Evolutionary conservation across 1,140 invertebrate species (phyloP).

Genomic region (Drosophila novamexicana): DNA sequence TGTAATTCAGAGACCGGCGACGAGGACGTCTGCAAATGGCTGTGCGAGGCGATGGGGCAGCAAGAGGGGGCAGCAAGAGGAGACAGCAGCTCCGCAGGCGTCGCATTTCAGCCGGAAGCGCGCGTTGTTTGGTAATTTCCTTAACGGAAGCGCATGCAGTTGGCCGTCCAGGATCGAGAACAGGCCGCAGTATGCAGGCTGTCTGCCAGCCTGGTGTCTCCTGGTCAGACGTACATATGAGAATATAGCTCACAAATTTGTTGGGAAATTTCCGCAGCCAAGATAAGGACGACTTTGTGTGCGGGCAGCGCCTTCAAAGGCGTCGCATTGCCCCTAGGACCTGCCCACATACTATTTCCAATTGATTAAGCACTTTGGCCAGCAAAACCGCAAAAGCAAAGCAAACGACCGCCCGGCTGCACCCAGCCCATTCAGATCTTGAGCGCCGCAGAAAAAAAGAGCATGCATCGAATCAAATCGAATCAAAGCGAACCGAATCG

Average conservation of each 20-base stretch:
- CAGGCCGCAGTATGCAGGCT: conserved; percentile 21
- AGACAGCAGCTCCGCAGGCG: conserved; percentile 54
- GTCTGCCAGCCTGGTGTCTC: conserved; percentile 13
- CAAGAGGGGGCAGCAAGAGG: conserved; percentile 43
- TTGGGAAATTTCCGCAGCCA: conserved; percentile 48
- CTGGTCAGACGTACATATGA: conserved; percentile 20
- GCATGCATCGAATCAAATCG: conserved; percentile 31
- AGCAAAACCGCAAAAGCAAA: conserved; percentile 41
- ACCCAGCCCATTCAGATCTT: conserved; percentile 8
- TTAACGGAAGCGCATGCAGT: conserved; percentile 78
- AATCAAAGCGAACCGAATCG: conserved; percentile 9
- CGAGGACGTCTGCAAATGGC: conserved; percentile 8
- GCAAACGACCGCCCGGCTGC: too few relatives aligned
- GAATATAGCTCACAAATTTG: conserved; percentile 40
- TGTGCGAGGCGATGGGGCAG: not conserved
- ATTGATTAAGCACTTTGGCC: conserved; percentile 62
- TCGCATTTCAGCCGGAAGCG: conserved; percentile 74
- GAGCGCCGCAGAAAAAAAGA: not conserved
- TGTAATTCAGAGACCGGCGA: conserved; percentile 31
- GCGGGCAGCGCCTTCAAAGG: conserved; percentile 38
- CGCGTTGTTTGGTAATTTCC: conserved; percentile 81
- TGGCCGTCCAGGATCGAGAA: conserved; percentile 42
- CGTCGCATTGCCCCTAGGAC: conserved; percentile 19
- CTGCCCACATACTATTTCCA: conserved; percentile 44
- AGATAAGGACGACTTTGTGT: conserved; percentile 31